A percentile compares a stretch with the other conserved stretches of the same genome.
phyloP scores from a whole-genome alignment of 2,113 vertebrate species.

The Guaruba guarouba region DNA sequence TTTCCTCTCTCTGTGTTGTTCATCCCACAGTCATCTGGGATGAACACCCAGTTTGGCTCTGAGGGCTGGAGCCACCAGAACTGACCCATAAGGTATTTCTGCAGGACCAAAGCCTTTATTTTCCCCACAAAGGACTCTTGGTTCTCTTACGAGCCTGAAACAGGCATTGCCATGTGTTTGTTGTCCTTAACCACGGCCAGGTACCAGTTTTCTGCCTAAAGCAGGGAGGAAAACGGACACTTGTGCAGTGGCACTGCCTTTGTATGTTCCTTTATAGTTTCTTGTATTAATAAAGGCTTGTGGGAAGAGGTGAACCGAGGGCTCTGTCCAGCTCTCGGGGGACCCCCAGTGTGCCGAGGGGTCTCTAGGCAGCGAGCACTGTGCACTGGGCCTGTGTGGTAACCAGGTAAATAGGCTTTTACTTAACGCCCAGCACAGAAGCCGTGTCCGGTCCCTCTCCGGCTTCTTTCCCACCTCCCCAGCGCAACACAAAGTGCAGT shows the following conservation, averaged over 20 bases:
- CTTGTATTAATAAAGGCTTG: background rate
- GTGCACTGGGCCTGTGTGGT: fast-evolving
- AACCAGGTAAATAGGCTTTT: background rate
- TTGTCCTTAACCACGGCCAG: background rate
- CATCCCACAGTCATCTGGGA: background rate
- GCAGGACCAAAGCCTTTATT: background rate
- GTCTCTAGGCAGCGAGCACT: too few relatives aligned
- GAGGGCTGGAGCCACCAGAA: background rate
- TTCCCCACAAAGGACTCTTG: background rate
- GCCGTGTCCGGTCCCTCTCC: fast-evolving
- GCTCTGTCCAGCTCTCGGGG: background rate
- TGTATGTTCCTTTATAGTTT: fast-evolving
- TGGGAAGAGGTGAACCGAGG: background rate
- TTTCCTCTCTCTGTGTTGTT: fast-evolving
- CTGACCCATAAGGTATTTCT: fast-evolving
- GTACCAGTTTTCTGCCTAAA: background rate
- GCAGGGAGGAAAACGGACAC: background rate
- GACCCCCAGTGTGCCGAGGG: fast-evolving
- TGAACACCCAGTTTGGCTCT: background rate
- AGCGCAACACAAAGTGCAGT: background rate
- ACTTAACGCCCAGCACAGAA: background rate
- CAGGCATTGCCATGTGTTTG: fast-evolving
- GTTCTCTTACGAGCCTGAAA: background rate
- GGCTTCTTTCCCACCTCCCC: too few relatives aligned
- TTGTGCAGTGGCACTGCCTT: background rate